phyloP scores from a whole-genome alignment of 2,797 vertebrate genomes.

The Danio jaintianensis region DNA sequence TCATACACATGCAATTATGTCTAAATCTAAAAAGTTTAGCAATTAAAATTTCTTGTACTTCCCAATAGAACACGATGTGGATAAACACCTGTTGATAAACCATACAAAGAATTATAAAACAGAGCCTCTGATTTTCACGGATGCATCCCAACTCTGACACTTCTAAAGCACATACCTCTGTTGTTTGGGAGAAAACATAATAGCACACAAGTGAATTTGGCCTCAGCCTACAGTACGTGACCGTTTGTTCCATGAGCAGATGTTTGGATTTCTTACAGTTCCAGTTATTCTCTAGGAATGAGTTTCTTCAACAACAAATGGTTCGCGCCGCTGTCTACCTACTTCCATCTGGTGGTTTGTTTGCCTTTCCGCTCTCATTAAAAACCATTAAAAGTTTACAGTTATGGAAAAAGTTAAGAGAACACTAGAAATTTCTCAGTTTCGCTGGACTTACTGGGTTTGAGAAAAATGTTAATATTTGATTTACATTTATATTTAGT shows the following conservation, averaged over 20 bases:
- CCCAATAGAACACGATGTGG: neutral
- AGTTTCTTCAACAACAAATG: neutral
- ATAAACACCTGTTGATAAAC: slow-evolving; percentile 20
- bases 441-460: too few relatives aligned
- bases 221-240: neutral
- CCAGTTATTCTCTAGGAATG: slow-evolving; percentile 1
- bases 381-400: neutral
- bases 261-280: slow-evolving; percentile 9
- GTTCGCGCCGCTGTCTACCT: neutral
- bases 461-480: too few relatives aligned
- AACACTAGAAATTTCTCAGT: too few relatives aligned
- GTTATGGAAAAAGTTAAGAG: too few relatives aligned
- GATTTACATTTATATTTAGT: too few relatives aligned
- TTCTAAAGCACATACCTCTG: neutral
- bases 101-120: neutral
- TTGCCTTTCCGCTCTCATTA: neutral
- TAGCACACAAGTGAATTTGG: slow-evolving; percentile 11
- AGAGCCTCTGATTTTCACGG: slow-evolving; percentile 21
- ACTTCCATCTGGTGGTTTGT: slow-evolving; percentile 2
- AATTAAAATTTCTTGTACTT: neutral
- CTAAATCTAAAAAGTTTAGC: neutral
- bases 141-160: slow-evolving; percentile 23
- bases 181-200: slow-evolving; percentile 13
- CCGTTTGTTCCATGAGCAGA: slow-evolving; percentile 1
- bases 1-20: neutral